A percentile compares a stretch with the other conserved stretches of the same genome.
Conservation (phyloP, 1,140 invertebrate genomes). For the Homarus americanus region DNA sequence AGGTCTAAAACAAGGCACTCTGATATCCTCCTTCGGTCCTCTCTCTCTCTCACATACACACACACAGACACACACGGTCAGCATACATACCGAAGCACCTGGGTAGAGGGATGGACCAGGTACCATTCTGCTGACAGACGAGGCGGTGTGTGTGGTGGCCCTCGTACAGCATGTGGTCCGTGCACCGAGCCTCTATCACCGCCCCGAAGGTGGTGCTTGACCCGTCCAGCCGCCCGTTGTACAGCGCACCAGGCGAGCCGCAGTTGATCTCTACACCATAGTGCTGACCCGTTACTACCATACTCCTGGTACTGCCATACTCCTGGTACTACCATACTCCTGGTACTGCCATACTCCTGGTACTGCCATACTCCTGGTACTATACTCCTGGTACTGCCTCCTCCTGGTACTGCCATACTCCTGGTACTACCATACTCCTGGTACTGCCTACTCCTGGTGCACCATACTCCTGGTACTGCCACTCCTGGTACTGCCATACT, state of each 20-base stretch:
- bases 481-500: too few relatives aligned
- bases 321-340: background rate
- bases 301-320: background rate
- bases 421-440: too few relatives aligned
- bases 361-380: too few relatives aligned
- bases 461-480: too few relatives aligned
- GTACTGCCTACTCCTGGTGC: too few relatives aligned
- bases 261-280: slow-evolving; percentile 81
- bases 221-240: slow-evolving; percentile 82
- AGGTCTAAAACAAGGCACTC: too few relatives aligned
- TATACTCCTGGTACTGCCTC: too few relatives aligned
- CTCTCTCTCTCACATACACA: too few relatives aligned
- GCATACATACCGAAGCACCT: slow-evolving; percentile 80
- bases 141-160: slow-evolving; percentile 76
- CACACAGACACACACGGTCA: too few relatives aligned
- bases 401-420: too few relatives aligned
- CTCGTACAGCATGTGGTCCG: slow-evolving; percentile 80
- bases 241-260: slow-evolving; percentile 80
- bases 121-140: slow-evolving; percentile 80
- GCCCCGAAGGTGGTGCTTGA: slow-evolving; percentile 80
- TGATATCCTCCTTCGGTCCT: too few relatives aligned
- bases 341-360: too few relatives aligned
- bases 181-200: slow-evolving; percentile 81
- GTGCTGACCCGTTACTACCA: background rate
- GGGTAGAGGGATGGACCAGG: slow-evolving; percentile 81